Evolutionary conservation across 2,797 vertebrate genomes (phyloP).

Genomic region (Danio albolineatus): DNA sequence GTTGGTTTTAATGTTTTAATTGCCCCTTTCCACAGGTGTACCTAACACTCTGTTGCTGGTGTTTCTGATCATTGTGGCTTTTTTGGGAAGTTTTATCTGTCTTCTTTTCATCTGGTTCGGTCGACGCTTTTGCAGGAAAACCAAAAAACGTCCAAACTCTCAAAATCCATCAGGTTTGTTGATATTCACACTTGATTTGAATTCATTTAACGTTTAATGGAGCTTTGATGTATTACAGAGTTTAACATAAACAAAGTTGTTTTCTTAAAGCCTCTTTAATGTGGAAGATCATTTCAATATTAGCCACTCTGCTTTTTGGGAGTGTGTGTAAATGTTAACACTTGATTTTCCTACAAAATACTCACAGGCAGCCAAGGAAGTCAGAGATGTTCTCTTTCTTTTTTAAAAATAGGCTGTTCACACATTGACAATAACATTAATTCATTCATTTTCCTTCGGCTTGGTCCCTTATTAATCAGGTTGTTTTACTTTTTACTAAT

Average conservation of each 20-base stretch:
- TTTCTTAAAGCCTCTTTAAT: no score
- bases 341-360: no score
- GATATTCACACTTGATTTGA: neutral
- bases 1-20: neutral
- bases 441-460: no score
- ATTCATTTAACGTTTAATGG: neutral
- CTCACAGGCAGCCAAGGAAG: no score
- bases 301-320: no score
- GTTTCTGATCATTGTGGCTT: constrained; percentile 35
- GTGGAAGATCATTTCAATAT: no score
- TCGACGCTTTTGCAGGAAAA: neutral
- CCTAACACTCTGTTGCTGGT: neutral
- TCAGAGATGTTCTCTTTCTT: no score
- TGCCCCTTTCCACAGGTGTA: neutral
- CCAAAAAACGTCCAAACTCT: neutral
- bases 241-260: neutral
- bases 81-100: constrained; percentile 26
- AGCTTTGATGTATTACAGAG: neutral
- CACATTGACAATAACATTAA: no score
- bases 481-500: no score
- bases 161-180: constrained; percentile 44
- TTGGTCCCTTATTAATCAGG: no score
- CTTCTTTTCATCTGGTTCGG: constrained; percentile 12
- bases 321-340: no score
- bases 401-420: no score